Base-by-base conservation (phyloP, 2,797 vertebrate species). In the Sphenopsis melanotis region DNA sequence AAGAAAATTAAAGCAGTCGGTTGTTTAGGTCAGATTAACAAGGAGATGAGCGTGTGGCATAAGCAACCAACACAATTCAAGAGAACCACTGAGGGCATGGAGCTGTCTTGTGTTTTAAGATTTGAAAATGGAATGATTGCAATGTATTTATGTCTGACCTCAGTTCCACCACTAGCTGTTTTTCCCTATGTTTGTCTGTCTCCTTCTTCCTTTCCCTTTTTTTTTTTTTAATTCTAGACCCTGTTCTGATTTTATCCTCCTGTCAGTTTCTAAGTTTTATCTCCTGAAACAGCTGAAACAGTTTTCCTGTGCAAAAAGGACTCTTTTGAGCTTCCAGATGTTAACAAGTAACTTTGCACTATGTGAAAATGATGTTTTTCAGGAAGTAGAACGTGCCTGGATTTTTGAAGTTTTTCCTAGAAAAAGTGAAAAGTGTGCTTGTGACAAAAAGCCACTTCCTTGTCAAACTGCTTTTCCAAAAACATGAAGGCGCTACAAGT, bases 1-100 rank as follows among this genome's bases (percentile, higher is more conserved):
- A 37, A 4, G 47, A 72, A 41, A 79, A 59, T 34, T 18, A 9
- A 55, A 87, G 5, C 1, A 5, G 2, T 65, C 0, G 0, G 2
- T 74, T 76, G 13, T 57, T 81, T n/a, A 60, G 17, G 26, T 68
- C 37, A 69, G 30, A 13, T 80, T 57, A 69, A 44, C 8, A 21
- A 39, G 57, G 17, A 46, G n/a, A 49, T 68, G 15, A 72, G 18
- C 18, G 12, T 5, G 36, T 56, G 22, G 9, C 30, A 15, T n/a
- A 65, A 36, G n/a, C 27, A 72, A 46, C 20, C 17, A 50, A 22
- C 3, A 16, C 26, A 34, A 37, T 41, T 80, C 8, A 41, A 39
- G 76, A 42, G 32, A 72, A 37, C 14, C 1, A 2, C 11, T 12
- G 44, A 44, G 50, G 24, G n/a, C 26, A 29, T 37, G 23, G 17